Evolutionary conservation across 2,797 vertebrate genomes (phyloP).

Genomic region (Cossypha dichroa): DNA sequence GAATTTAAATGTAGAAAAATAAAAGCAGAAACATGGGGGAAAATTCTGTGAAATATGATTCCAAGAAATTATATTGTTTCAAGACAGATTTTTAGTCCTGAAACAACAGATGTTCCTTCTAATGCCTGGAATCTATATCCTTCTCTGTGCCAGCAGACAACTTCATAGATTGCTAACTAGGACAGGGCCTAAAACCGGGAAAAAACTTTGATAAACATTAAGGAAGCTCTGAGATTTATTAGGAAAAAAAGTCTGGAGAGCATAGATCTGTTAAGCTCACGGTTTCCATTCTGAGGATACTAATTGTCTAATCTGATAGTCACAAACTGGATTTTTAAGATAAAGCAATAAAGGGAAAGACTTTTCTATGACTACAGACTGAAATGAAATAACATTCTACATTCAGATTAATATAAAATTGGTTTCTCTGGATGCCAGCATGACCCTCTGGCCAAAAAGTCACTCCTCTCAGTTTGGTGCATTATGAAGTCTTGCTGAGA

Average conservation of each 20-base stretch:
- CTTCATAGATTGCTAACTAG: background rate
- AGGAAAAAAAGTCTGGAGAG: background rate
- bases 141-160: background rate
- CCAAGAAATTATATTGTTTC: background rate
- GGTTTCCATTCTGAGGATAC: background rate
- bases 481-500: background rate
- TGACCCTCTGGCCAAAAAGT: background rate
- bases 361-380: background rate
- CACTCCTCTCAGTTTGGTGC: background rate
- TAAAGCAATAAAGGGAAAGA: background rate
- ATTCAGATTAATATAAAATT: background rate
- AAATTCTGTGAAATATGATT: background rate
- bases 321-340: background rate
- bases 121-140: background rate
- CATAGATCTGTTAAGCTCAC: background rate
- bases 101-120: background rate
- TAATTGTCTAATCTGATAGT: background rate
- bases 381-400: background rate
- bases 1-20: background rate
- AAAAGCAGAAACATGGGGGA: background rate
- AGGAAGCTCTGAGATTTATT: background rate
- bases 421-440: background rate
- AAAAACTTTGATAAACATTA: background rate
- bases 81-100: background rate
- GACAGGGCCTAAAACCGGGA: background rate